Base-by-base conservation (phyloP, 53 echinoderm and acorn worm species). In the Astropecten irregularis region DNA sequence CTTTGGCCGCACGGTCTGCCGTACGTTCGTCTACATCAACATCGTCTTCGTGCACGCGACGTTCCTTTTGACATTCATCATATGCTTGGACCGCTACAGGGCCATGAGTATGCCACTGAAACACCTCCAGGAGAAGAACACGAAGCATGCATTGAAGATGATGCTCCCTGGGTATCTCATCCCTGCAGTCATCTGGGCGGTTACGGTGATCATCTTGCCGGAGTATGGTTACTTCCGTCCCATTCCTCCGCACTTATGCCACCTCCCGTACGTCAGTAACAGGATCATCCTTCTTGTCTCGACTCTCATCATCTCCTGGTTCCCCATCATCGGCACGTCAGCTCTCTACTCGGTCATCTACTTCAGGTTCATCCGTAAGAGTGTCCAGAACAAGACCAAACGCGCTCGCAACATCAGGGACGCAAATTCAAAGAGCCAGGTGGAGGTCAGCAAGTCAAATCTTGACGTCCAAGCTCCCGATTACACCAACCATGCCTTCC, bases 51-150 rank as follows among this genome's bases (percentile, higher is more conserved):
- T 83, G 9, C 91, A 91, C 82, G 84, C 60, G 2, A 87, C 91
- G 22, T 76, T 91, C 68, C 40, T 91, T 3, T 62, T 87, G 9
- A 68, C 87, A 9, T 50, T 87, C 30, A 87, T 91, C 76, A 91
- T 91, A 30, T 82, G 87, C 59, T 76, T 91, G 37, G 87, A 91
- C 40, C 52, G 91, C 4, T 87, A 91, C 61, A 29, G 73, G 66
- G 87, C 91, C 50, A 50, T 84, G 33, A 29, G 31, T 5, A 29
- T 76, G 49, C 91, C 91, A 0, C 69, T 91, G 13, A 33, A 35
- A 25, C 91, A 91, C 52, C 60, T 91, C 10, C 66, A 68, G 33
- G 83, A 76, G 62, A 87, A 87, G 84, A 76, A 37, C 27, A 26
- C n/a, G 29, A 29, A 38, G 4, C 91, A 87, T 28, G 91, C 91